Base-by-base conservation (phyloP, 30 jellyfish, hydroid and myxozoan species). In the Hydractinia symbiolongicarpus region DNA sequence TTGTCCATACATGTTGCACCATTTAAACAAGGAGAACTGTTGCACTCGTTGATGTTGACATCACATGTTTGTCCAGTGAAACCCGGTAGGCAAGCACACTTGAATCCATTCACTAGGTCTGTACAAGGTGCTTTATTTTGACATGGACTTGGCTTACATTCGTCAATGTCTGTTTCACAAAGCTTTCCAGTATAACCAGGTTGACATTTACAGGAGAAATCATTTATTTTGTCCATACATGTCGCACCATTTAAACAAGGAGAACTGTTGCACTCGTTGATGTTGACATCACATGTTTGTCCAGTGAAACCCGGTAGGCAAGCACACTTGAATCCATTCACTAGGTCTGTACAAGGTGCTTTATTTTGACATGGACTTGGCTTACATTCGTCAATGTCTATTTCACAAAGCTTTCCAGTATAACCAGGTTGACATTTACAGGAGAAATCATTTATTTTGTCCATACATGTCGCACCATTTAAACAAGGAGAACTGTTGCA, bases 371-470 rank as follows among this genome's bases (percentile, higher is more conserved):
- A 71, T 7, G 56, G 80, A 50, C 51, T 30, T 20, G 7, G 40
- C 8, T 10, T 3, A 20, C 80, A 71, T 58, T 71, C 80, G 51
- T 71, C 51, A 8, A 71, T 53, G 0, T 71, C 61, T n/a, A 4
- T n/a, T 8, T 71, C 68, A 71, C 80, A 71, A 7, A 9, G 15
- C 8, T 11, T 9, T 71, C 80, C 80, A 71, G 69, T 20, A 4
- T 14, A 71, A 7, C 80, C 80, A 19, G 80, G 80, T 19, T 71
- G 30, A 66, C 80, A 71, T 71, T 15, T n/a, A 20, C 80, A 71
- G 67, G 4, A 20, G 3, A 20, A 71, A 20, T 30, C 9, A 71
- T 30, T 15, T 19, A 71, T 19, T 8, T 50, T 8, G n/a, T 71
- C 80, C 1, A 71, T 2, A 53, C 80, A 71, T 19, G 67, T 20